Evolutionary conservation across 2,888 invertebrate species (phyloP).

Genomic region (Plagodis pulveraria): DNA sequence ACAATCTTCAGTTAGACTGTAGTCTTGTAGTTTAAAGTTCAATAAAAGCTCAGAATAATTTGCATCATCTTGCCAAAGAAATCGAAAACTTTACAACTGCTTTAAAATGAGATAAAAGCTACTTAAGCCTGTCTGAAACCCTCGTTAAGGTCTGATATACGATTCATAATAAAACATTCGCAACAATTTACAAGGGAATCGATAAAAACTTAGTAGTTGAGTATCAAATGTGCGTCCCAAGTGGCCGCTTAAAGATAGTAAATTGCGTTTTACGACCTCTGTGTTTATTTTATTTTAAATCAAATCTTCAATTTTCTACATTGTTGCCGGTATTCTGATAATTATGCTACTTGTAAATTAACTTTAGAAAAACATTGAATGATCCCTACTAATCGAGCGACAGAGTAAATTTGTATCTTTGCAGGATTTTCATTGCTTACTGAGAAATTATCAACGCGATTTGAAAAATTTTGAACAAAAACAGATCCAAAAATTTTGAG

Average conservation of each 20-base stretch:
- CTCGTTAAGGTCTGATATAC: conserved; percentile 83
- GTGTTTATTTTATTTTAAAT: conserved; percentile 68
- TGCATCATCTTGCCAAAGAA: conserved; percentile 42
- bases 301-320: conserved; percentile 58
- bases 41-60: conserved; percentile 21
- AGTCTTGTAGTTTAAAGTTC: neutral
- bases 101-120: conserved; percentile 76
- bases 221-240: conserved; percentile 68
- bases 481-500: too few species aligned
- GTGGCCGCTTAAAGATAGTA: conserved; percentile 71
- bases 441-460: too few species aligned
- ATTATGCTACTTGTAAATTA: neutral
- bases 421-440: too few species aligned
- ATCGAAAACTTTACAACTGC: conserved; percentile 66
- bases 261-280: conserved; percentile 72
- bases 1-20: too few species aligned
- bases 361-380: neutral
- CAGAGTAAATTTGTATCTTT: too few species aligned
- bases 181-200: conserved; percentile 81
- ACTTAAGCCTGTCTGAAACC: conserved; percentile 66
- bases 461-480: too few species aligned
- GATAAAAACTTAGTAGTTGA: conserved; percentile 74
- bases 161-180: conserved; percentile 81
- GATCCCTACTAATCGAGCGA: too few species aligned
- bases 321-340: conserved; percentile 39